Conservation (phyloP, 92 coral and sea anemone genomes). For the Paramuricea clavata region DNA sequence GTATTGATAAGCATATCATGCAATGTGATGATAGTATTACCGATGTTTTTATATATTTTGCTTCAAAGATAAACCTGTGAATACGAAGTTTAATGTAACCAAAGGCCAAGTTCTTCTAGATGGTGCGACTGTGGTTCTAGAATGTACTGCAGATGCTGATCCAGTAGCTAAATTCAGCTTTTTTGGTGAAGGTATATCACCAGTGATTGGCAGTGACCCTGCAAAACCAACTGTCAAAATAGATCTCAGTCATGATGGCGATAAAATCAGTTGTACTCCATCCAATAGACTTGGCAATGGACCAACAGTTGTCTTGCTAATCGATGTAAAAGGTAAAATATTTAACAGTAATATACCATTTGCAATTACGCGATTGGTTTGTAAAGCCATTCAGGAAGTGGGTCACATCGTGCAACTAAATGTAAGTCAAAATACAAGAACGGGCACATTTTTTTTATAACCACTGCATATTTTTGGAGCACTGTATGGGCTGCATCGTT, state of each 20-base stretch:
- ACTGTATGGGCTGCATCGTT: too few species aligned
- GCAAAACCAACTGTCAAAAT: not conserved
- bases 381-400: too few species aligned
- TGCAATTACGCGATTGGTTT: not conserved
- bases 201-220: not conserved
- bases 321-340: conserved; percentile 35
- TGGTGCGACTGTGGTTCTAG: not conserved
- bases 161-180: conserved; percentile 15
- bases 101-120: not conserved
- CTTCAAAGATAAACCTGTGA: conserved; percentile 43
- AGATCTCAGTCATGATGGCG: not conserved
- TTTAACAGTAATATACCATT: not conserved
- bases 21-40: too few species aligned
- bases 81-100: conserved; percentile 39
- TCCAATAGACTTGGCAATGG: conserved; percentile 17
- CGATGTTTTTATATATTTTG: not conserved
- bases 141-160: conserved; percentile 42
- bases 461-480: too few species aligned
- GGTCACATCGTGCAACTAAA: too few species aligned
- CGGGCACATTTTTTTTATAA: too few species aligned
- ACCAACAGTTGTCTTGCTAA: not conserved
- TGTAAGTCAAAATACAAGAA: too few species aligned
- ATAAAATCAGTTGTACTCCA: conserved; percentile 18
- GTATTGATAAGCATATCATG: too few species aligned
- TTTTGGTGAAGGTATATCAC: not conserved